A percentile compares a stretch with the other conserved stretches of the same genome.
phyloP scores from a whole-genome alignment of 2,888 invertebrate species.

The Lottia scabra region DNA sequence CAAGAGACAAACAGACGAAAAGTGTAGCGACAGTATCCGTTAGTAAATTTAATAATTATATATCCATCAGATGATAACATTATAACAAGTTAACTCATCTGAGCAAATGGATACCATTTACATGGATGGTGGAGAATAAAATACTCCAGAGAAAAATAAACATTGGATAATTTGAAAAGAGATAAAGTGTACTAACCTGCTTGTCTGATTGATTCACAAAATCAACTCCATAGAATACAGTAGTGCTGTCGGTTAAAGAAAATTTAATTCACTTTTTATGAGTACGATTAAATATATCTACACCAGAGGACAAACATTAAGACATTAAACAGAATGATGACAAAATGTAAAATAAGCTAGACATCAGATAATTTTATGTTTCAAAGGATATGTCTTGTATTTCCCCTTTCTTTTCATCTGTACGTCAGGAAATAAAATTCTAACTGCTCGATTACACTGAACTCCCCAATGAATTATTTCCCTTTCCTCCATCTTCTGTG shows the following conservation, averaged over 20 bases:
- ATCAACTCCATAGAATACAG: conserved; percentile 53
- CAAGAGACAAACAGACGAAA: too few species aligned
- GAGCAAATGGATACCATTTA: too few species aligned
- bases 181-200: conserved; percentile 15
- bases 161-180: too few species aligned
- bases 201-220: conserved; percentile 33
- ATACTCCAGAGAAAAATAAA: too few species aligned
- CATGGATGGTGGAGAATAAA: too few species aligned
- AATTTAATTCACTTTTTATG: background rate
- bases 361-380: background rate
- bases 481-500: conserved; percentile 39
- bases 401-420: conserved; percentile 59
- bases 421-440: conserved; percentile 51
- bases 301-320: background rate
- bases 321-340: background rate
- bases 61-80: too few species aligned
- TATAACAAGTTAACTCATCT: too few species aligned
- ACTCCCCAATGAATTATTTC: conserved; percentile 53
- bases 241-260: conserved; percentile 49
- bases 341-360: background rate
- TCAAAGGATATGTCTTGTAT: conserved; percentile 61
- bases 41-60: too few species aligned
- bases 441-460: conserved; percentile 58
- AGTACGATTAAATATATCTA: too few species aligned
- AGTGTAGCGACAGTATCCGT: too few species aligned